Conservation (phyloP, 2,797 vertebrate genomes). For the Channa striata region DNA sequence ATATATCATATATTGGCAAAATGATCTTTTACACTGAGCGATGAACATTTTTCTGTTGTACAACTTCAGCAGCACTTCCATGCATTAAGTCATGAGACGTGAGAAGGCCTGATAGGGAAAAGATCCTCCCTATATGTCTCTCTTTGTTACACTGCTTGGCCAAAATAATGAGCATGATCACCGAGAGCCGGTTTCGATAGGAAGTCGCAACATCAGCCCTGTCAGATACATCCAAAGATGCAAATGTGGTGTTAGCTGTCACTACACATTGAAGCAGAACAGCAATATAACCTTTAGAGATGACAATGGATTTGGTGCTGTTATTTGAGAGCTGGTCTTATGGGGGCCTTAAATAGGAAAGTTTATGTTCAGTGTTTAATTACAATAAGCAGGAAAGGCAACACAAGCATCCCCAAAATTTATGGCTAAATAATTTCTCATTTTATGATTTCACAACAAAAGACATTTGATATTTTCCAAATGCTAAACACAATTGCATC, state of each 20-base stretch:
- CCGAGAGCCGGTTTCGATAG: constrained; percentile 78
- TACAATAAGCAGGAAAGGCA: constrained; percentile 24
- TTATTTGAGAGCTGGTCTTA: constrained; percentile 58
- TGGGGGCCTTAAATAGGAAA: constrained; percentile 41
- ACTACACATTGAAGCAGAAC: constrained; percentile 67
- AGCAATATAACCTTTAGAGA: constrained; percentile 79
- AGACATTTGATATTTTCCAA: background rate
- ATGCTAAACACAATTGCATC: too few relatives aligned
- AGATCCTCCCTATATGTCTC: constrained; percentile 24
- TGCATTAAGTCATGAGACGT: constrained; percentile 52
- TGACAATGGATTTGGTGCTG: constrained; percentile 61
- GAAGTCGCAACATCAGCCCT: constrained; percentile 74
- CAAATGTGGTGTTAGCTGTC: constrained; percentile 80
- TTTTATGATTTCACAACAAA: background rate
- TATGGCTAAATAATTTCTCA: background rate
- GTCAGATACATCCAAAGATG: constrained; percentile 76
- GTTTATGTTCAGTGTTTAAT: constrained; percentile 35
- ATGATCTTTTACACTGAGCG: constrained; percentile 17
- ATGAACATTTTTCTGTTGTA: constrained; percentile 32
- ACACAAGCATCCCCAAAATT: background rate
- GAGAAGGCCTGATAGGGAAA: constrained; percentile 32
- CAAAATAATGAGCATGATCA: constrained; percentile 84
- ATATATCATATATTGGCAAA: constrained; percentile 36
- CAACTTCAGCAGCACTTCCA: constrained; percentile 35
- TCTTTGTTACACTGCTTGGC: constrained; percentile 63